Evolutionary conservation across 1,140 invertebrate genomes (phyloP), one percentile per base, ranked within the genome.

Genomic region (Pseudomyrmex concolor): DNA sequence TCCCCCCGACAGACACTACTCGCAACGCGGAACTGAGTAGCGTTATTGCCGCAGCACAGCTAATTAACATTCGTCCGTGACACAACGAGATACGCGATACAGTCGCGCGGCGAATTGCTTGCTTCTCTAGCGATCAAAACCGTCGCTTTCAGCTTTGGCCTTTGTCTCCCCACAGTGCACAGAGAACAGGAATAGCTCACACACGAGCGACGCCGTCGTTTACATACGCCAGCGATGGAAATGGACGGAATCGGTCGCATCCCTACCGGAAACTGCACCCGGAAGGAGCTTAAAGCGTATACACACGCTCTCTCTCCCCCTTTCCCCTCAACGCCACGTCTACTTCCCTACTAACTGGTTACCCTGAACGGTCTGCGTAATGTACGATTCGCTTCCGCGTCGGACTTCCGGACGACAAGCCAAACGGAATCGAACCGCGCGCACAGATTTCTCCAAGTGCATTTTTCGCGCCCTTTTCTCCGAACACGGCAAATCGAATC

Each of bases 41-140:
- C 62, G 55, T 67, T 84, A 78, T 76, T 59, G 77, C 22, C n/a
- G 34, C 45, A 17, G 25, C 51, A 34, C 34, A 66, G 45, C 25
- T 78, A 84, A 84, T 84, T 84, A 84, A 84, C 45, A 63, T 67
- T 83, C n/a, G 62, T 22, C 43, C 43, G 10, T 57, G 45, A n/a
- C 10, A 54, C 8, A 19, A 12, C 68, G 48, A 71, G 50, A 50
- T 9, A 45, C 12, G 1, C 34, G 45, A n/a, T 73, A 57, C 34
- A 34, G 5, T 34, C 54, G 50, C 12, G 55, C 48, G 22, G 4
- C 34, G 78, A 80, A 13, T 45, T 12, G 45, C 63, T 43, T 10
- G 45, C 64, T 70, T 34, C 51, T 22, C 54, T 34, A 5, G 54
- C 64, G 54, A 74, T 62, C 48, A 57, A 34, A 34, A 17, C 15